A percentile compares a stretch with the other conserved stretches of the same genome.
Evolutionary conservation across 1,140 invertebrate species (phyloP).

Genomic region (Drosophila bocki): DNA sequence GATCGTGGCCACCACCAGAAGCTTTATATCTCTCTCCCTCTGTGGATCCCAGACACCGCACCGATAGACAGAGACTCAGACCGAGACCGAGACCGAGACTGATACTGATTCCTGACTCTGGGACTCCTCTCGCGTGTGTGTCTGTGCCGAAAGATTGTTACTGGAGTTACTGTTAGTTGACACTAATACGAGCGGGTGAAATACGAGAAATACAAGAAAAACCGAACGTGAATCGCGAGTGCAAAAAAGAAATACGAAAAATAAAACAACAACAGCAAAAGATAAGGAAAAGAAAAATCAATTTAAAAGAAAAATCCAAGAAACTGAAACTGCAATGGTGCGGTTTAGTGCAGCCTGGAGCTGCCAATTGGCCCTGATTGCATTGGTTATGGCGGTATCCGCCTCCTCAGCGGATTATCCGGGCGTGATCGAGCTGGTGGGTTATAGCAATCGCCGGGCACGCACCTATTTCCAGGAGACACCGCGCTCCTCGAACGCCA

Average conservation of each 20-base stretch:
- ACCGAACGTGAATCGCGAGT: constrained; percentile 49
- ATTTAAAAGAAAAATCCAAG: constrained; percentile 8
- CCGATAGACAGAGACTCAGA: constrained; percentile 7
- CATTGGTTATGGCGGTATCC: constrained; percentile 18
- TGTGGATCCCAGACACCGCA: constrained; percentile 14
- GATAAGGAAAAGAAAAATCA: constrained; percentile 5
- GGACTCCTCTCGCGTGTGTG: constrained; percentile 43
- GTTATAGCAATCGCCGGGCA: constrained; percentile 80
- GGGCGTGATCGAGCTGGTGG: constrained; percentile 81
- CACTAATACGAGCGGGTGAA: constrained; percentile 70
- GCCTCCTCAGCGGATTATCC: constrained; percentile 64
- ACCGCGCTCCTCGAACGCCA: constrained; percentile 15
- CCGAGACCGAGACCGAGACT: not conserved
- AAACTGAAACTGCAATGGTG: constrained; percentile 57
- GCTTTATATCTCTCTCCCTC: not conserved
- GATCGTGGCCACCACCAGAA: constrained; percentile 55
- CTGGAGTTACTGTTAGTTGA: constrained; percentile 82
- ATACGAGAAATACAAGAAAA: constrained; percentile 46
- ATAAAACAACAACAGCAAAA: constrained; percentile 7
- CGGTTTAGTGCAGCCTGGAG: constrained; percentile 66
- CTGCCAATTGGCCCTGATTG: constrained; percentile 58
- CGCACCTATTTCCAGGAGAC: constrained; percentile 73
- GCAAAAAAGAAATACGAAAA: constrained; percentile 33
- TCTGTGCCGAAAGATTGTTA: constrained; percentile 39
- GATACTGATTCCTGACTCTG: constrained; percentile 36